Evolutionary conservation across 2,888 invertebrate genomes (phyloP), one percentile per base, ranked within the genome.

Genomic region (Lasioglossum morio): DNA sequence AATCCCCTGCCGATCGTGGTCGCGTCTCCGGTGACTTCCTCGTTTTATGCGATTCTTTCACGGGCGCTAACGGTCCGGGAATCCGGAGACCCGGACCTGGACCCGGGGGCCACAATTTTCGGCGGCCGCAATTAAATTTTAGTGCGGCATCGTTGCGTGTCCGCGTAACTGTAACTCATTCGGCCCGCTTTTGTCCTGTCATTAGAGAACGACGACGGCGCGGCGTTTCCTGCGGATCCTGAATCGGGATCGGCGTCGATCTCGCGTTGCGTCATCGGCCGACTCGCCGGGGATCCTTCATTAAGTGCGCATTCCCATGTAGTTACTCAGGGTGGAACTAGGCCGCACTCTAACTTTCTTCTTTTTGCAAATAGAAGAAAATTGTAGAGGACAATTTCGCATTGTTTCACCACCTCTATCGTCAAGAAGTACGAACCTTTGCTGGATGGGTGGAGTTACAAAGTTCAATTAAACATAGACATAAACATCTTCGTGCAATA

Each of bases 151-250:
- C 66, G 48, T 30, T 57, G 34, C 53, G 14, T 66, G 69, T 53
- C 74, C 77, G 79, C 53, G 40, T 81, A 85, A 88, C 83, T 81
- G 77, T 80, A 82, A 80, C 78, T 74, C 77, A 77, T 80, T 86
- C 72, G 46, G 8, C 78, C 60, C 40, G 70, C 82, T 75, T 81
- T 84, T 79, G 81, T 87, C 77, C 77, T 80, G 79, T 60, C 80
- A 66, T 80, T 77, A 77, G 70, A 77, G 46, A 84, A 57, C 84
- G 84, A 84, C 86, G 72, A 72, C 76, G 73, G 72, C 48, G 7
- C 48, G 19, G 48, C n/a, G 77, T 74, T 80, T 86, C 86, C 79
- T 79, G 75, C 37, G 78, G 73, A 81, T 70, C 72, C 77, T 48
- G 40, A 57, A 84, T 70, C 84, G 77, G 69, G 76, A 75, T 81